Conservation (phyloP, 2,113 vertebrate species). For the Andinoacara biseriatus region DNA sequence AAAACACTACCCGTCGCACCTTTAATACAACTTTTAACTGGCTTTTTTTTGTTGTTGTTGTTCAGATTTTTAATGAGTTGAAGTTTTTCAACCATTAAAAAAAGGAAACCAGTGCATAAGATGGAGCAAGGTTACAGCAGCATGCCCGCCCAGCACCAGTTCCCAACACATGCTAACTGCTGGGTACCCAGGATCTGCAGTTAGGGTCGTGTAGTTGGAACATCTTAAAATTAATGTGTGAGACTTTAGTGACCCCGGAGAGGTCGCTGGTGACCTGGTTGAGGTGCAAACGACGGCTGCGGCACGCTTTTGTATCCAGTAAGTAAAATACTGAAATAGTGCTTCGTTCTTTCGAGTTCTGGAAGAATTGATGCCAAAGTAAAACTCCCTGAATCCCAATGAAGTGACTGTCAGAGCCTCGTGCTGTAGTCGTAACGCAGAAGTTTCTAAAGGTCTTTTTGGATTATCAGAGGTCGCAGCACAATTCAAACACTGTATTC, state of each 20-base stretch:
- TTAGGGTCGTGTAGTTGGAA: background rate
- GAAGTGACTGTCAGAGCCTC: background rate
- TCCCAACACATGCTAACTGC: no score
- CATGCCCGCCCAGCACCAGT: no score
- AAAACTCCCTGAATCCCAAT: constrained; percentile 1
- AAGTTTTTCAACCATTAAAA: no score
- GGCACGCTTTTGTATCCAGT: background rate
- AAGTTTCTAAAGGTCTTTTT: constrained; percentile 28
- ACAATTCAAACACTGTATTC: constrained; percentile 14
- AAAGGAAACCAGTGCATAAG: background rate
- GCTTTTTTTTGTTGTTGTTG: no score
- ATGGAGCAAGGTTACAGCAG: background rate
- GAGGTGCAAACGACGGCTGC: background rate
- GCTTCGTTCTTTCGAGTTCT: background rate
- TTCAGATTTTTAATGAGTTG: no score
- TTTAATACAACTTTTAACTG: no score
- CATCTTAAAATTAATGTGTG: background rate
- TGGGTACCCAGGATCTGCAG: no score
- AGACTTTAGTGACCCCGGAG: rapidly evolving
- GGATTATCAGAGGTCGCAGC: constrained; percentile 4
- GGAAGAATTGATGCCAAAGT: background rate
- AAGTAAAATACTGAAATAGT: background rate
- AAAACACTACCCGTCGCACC: no score
- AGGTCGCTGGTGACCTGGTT: background rate
- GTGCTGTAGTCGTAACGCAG: background rate